Evolutionary conservation across 2,888 invertebrate species (phyloP).

Genomic region (Leucophenga montana): DNA sequence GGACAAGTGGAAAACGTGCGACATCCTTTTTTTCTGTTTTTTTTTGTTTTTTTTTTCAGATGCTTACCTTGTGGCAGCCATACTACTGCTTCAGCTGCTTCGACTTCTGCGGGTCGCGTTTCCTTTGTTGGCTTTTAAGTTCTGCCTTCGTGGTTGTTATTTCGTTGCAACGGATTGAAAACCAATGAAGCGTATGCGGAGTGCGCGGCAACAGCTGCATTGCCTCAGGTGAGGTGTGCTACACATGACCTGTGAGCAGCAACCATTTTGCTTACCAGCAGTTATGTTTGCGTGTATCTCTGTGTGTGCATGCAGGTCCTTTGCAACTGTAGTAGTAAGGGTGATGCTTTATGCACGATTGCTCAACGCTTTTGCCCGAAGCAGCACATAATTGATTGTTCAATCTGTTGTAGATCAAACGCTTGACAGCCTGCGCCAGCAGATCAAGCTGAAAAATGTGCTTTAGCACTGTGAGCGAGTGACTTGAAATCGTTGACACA

Average conservation of each 20-base stretch:
- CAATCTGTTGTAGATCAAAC: conserved; percentile 67
- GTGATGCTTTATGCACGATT: conserved; percentile 52
- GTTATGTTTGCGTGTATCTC: neutral
- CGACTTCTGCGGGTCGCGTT: too few species aligned
- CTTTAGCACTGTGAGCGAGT: too few species aligned
- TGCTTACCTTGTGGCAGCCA: too few species aligned
- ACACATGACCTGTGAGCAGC: too few species aligned
- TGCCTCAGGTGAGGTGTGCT: conserved; percentile 29
- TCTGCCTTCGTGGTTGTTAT: neutral
- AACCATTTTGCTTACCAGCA: neutral
- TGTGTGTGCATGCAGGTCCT: conserved; percentile 29
- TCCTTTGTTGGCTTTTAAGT: neutral
- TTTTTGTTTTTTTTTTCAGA: too few species aligned
- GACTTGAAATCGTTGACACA: neutral
- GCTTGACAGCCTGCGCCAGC: conserved; percentile 57
- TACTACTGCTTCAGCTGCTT: too few species aligned
- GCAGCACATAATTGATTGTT: conserved; percentile 61
- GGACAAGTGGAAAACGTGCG: too few species aligned
- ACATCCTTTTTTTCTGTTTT: too few species aligned
- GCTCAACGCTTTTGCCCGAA: conserved; percentile 34
- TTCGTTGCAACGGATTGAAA: neutral
- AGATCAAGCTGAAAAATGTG: conserved; percentile 65
- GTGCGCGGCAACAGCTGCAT: conserved; percentile 35
- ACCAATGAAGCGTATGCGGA: neutral
- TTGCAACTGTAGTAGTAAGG: conserved; percentile 29